Evolutionary conservation across 2,888 invertebrate species (phyloP), one percentile per base, ranked within the genome.

Genomic region (Oscheius sp.): DNA sequence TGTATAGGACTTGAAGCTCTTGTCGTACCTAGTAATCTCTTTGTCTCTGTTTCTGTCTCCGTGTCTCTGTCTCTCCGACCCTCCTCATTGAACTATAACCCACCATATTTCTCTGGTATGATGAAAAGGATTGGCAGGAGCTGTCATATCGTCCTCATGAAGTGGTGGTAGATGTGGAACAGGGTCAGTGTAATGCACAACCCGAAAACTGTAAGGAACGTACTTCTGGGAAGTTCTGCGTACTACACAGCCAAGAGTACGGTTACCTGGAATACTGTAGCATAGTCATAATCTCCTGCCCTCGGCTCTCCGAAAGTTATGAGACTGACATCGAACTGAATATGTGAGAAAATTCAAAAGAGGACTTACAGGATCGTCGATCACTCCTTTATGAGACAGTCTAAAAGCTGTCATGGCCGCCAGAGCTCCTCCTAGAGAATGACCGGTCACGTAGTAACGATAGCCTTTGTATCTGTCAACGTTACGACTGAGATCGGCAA

Each of bases 301-400:
- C 82, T 55, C 10, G 82, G 82, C 62, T 82, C 79, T 1, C 82
- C 82, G 32, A 82, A 82, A 1, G 82, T 82, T n/a, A 77, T 74
- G 0, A 82, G 70, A 70, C 76, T 76, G 5, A 82, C 73, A 71
- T 76, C 53, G 72, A 75, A 47, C 63, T 66, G 32, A 71, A 74
- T 32, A 9, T n/a, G 55, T 29, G 13, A 1, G 35, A n/a, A 10
- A 60, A 33, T 5, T 29, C 58, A 35, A 42, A 32, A 47, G 33
- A 0, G 21, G 21, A 33, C 68, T 73, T 29, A 73, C 73, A n/a
- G 32, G n/a, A 55, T 37, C 50, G 32, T 21, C 11, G 4, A 73
- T 50, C 21, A 66, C 58, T 29, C 59, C 59, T 57, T 80, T 33
- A 59, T 77, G 77, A 1, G 79, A 59, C 3, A 82, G 68, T 5